phyloP scores from a whole-genome alignment of 2,113 vertebrate species.

The Leucopsar rothschildi region DNA sequence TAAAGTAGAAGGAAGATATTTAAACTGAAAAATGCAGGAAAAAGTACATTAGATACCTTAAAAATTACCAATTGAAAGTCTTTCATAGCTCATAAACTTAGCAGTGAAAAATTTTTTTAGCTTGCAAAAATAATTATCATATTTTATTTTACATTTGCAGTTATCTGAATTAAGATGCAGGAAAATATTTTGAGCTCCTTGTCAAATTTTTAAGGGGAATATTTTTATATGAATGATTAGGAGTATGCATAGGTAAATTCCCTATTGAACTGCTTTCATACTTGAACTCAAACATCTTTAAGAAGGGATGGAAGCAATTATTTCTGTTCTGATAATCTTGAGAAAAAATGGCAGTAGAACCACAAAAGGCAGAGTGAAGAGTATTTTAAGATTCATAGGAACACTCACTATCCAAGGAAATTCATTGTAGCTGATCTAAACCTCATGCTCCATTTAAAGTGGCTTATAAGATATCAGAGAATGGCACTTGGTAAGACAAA shows the following conservation, averaged over 20 bases:
- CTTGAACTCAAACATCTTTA: background rate
- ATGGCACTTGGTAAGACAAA: slow-evolving; percentile 8
- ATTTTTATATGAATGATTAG: background rate
- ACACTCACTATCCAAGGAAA: slow-evolving; percentile 4
- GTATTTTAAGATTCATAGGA: slow-evolving; percentile 3
- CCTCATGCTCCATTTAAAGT: slow-evolving; percentile 1
- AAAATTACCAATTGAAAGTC: background rate
- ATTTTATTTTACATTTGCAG: background rate
- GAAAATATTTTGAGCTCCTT: background rate
- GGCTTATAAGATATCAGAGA: slow-evolving; percentile 6
- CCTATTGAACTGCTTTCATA: slow-evolving; percentile 1
- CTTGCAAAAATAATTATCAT: background rate
- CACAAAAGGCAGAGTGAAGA: background rate
- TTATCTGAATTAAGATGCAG: background rate
- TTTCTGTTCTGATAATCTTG: slow-evolving; percentile 8
- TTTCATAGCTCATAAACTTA: background rate
- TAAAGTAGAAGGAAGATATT: background rate
- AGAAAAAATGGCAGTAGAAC: slow-evolving; percentile 22
- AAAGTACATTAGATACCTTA: background rate
- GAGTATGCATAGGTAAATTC: background rate
- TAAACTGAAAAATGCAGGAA: background rate
- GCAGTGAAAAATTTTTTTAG: background rate
- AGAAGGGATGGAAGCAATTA: background rate
- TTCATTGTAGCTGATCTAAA: slow-evolving; percentile 30
- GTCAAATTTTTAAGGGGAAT: background rate